A percentile compares a stretch with the other conserved stretches of the same genome.
These are phyloP conservation scores for Sphaerophoria rueppellii DNA, from an alignment of 2,888 invertebrate genomes.

Conservation along the genomic window DNA sequence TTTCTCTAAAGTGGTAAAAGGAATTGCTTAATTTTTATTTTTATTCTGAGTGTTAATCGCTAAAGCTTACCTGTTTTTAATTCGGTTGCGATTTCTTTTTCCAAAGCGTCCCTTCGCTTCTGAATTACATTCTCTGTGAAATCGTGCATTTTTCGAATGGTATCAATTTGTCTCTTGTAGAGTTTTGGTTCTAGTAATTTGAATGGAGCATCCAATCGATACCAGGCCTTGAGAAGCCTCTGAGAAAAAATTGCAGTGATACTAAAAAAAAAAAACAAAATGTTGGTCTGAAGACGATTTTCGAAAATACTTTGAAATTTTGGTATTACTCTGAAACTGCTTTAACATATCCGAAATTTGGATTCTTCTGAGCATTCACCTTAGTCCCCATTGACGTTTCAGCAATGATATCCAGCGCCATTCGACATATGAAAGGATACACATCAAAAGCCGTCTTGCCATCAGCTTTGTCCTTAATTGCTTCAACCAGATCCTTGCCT, in stretches of 20 bases:
- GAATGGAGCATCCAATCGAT: conserved; percentile 77
- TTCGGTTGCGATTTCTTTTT: conserved; percentile 53
- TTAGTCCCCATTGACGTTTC: conserved; percentile 80
- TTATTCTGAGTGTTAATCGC: no score
- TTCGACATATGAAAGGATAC: conserved; percentile 85
- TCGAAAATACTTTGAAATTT: not conserved
- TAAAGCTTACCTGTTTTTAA: no score
- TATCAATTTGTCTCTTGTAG: conserved; percentile 74
- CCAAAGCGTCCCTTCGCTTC: conserved; percentile 75
- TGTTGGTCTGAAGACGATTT: not conserved
- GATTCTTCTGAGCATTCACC: conserved; percentile 84
- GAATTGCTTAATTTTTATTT: no score
- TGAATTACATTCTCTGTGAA: conserved; percentile 78
- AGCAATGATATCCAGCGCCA: conserved; percentile 85
- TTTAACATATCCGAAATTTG: conserved; percentile 87
- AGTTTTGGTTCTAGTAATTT: conserved; percentile 74
- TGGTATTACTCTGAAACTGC: conserved; percentile 86
- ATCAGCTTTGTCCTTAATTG: conserved; percentile 83
- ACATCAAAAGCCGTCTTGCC: conserved; percentile 83
- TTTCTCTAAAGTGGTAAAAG: not conserved
- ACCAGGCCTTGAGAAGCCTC: conserved; percentile 77
- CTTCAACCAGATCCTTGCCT: conserved; percentile 84
- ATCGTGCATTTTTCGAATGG: conserved; percentile 77
- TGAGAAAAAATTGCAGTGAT: conserved; percentile 77
- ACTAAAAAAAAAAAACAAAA: conserved; percentile 58